Evolutionary conservation across 2,113 vertebrate species (phyloP).

Genomic region (Chlorodrepanis virens): DNA sequence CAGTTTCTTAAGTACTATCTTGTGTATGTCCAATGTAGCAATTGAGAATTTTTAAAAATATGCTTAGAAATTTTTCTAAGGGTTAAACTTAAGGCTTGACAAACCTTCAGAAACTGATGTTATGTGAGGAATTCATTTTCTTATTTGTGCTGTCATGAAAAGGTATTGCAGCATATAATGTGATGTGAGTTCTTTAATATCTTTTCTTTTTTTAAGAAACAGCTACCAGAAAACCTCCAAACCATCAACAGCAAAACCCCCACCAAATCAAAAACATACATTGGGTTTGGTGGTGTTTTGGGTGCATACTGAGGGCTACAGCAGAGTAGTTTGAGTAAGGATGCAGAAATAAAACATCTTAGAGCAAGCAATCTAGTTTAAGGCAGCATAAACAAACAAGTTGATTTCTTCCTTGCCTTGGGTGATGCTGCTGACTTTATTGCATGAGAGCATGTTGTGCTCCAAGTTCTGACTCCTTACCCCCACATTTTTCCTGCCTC

Average conservation of each 20-base stretch:
- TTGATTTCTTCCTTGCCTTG: neutral
- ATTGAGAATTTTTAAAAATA: neutral
- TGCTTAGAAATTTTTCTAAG: neutral
- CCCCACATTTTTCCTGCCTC: neutral
- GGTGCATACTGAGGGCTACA: neutral
- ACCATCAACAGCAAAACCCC: neutral
- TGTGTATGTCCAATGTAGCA: neutral
- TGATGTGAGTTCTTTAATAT: neutral
- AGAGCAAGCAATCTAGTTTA: neutral
- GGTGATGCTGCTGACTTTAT: neutral
- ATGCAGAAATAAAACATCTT: neutral
- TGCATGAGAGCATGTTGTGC: neutral
- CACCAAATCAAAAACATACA: neutral
- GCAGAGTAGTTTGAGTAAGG: neutral
- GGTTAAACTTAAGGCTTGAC: neutral
- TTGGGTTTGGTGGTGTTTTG: neutral
- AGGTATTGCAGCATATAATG: neutral
- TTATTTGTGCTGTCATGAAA: neutral
- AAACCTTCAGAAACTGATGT: neutral
- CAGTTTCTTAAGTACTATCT: neutral
- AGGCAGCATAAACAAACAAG: neutral
- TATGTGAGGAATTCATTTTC: neutral
- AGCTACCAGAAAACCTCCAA: neutral
- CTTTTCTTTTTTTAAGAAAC: neutral
- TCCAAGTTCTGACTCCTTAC: neutral